These are phyloP conservation scores for Sinella curviseta DNA, from an alignment of 1,140 invertebrate species.

Conservation along the genomic window DNA sequence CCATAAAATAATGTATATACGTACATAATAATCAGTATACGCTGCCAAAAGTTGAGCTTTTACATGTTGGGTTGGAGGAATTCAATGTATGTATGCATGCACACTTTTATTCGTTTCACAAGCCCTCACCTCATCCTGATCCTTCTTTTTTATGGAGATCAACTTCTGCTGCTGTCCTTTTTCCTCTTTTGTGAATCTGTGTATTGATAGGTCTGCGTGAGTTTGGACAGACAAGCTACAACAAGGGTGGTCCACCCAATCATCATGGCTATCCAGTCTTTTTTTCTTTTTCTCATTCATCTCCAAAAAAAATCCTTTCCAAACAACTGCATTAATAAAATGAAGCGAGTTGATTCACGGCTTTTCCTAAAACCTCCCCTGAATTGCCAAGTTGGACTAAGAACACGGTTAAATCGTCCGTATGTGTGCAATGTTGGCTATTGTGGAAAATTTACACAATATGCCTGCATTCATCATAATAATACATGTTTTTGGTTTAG, in stretches of 20 bases:
- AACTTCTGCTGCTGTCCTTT: background rate
- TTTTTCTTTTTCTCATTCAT: slow-evolving; percentile 12
- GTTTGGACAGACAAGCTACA: background rate
- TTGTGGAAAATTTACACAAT: background rate
- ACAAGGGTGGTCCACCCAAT: slow-evolving; percentile 10
- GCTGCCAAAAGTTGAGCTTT: no score
- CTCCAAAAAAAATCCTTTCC: background rate
- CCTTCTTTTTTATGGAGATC: no score
- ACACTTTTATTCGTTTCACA: no score
- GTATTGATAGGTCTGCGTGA: background rate
- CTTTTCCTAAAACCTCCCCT: background rate
- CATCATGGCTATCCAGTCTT: background rate
- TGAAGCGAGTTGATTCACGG: background rate
- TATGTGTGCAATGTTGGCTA: background rate
- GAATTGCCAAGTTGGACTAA: background rate
- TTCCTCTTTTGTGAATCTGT: background rate
- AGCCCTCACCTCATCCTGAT: no score
- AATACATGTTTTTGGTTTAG: no score
- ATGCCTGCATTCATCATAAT: no score
- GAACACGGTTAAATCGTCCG: background rate
- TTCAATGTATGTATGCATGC: no score
- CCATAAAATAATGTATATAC: no score
- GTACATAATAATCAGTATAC: no score
- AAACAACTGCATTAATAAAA: slow-evolving; percentile 16
- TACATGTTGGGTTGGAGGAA: no score